These are phyloP conservation scores for Festucalex cinctus DNA, from an alignment of 2,113 vertebrate genomes.

Conservation along the genomic window DNA sequence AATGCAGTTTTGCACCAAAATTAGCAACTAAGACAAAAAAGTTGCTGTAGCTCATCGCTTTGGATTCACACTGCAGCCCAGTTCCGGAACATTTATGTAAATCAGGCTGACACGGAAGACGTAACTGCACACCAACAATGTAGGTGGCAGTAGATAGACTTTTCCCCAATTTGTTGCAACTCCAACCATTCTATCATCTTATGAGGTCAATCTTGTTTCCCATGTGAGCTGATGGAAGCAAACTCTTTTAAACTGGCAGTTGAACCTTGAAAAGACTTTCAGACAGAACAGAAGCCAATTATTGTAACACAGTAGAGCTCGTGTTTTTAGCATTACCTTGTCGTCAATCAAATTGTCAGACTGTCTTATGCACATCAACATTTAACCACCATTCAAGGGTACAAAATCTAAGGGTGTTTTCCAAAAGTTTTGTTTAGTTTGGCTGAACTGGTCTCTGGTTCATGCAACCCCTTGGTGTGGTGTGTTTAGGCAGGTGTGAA, in stretches of 20 bases:
- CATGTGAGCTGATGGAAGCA: neutral
- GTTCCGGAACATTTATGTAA: neutral
- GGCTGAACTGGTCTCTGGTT: conserved; percentile 9
- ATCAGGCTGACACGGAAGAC: neutral
- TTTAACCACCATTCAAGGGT: neutral
- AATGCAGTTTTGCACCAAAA: neutral
- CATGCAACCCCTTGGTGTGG: conserved; percentile 2
- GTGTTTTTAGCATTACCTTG: neutral
- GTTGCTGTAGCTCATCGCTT: neutral
- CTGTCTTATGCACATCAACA: neutral
- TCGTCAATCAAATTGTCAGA: neutral
- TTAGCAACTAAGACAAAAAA: neutral
- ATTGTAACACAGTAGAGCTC: neutral
- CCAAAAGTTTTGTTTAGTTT: conserved; percentile 1
- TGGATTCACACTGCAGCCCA: neutral
- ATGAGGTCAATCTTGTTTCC: neutral
- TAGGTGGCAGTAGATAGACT: neutral
- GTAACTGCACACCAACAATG: neutral
- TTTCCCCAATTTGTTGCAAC: neutral
- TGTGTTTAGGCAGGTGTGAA: conserved; percentile 8
- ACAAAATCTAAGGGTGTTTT: neutral
- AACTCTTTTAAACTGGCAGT: neutral
- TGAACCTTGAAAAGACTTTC: neutral
- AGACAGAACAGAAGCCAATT: neutral
- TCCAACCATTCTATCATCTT: neutral